phyloP scores from a whole-genome alignment of 2,113 vertebrate species.

The Pseudopodoces humilis region DNA sequence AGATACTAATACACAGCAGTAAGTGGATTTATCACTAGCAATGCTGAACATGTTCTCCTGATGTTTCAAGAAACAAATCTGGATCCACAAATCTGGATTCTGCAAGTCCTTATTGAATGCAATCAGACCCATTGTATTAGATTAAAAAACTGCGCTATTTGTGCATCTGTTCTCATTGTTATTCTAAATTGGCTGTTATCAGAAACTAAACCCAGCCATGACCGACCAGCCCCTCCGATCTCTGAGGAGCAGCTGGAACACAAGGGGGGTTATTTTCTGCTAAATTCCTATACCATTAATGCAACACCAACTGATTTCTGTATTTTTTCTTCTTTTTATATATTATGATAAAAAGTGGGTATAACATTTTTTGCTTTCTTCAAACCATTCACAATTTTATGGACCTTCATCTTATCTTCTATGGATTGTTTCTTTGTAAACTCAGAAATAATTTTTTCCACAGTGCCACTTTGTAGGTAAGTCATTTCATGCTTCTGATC shows the following conservation, averaged over 20 bases:
- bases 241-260: background rate
- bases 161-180: background rate
- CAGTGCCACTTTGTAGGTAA: background rate
- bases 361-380: background rate
- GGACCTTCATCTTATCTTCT: background rate
- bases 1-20: background rate
- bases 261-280: background rate
- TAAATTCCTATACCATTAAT: background rate
- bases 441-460: background rate
- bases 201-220: background rate
- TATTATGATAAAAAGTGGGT: background rate
- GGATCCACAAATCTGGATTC: background rate
- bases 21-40: background rate
- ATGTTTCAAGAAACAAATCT: background rate
- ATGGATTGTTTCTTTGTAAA: background rate
- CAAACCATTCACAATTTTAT: background rate
- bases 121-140: background rate
- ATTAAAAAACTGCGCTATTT: background rate
- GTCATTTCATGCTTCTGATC: background rate
- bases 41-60: background rate
- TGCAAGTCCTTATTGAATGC: background rate
- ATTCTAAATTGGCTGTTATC: background rate
- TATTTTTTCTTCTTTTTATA: background rate
- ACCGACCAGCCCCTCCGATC: rapidly evolving
- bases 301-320: background rate